These are phyloP conservation scores for Caenorhabditis remanei DNA, from an alignment of 1,140 invertebrate species.

Conservation along the genomic window DNA sequence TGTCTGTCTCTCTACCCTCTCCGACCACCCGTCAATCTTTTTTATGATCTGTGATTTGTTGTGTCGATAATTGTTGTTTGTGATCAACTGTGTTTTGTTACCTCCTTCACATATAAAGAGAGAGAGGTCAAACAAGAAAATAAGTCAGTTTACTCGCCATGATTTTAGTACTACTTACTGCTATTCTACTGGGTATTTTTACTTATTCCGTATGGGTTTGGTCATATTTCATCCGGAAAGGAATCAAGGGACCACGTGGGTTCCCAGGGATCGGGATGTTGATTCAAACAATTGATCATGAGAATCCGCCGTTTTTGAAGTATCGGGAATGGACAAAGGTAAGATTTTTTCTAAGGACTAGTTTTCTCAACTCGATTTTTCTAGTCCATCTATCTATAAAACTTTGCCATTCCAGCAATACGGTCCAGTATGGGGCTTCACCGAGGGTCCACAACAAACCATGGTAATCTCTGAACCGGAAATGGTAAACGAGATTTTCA, in stretches of 20 bases:
- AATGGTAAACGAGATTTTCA: slow-evolving; percentile 78
- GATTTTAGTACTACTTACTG: slow-evolving; percentile 3
- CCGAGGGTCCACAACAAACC: slow-evolving; percentile 72
- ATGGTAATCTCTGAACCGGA: slow-evolving; percentile 78
- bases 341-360: background rate
- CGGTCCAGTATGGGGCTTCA: slow-evolving; percentile 78
- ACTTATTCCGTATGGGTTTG: slow-evolving; percentile 20
- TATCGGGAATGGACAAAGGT: slow-evolving; percentile 14
- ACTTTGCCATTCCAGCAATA: slow-evolving; percentile 65
- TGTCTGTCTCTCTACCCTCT: background rate
- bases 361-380: no score
- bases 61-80: slow-evolving; percentile 26
- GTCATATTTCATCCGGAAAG: slow-evolving; percentile 46
- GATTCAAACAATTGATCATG: slow-evolving; percentile 13
- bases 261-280: slow-evolving; percentile 41
- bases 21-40: background rate
- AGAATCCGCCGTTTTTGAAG: slow-evolving; percentile 31
- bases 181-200: slow-evolving; percentile 10
- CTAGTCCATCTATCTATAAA: background rate
- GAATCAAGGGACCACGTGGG: slow-evolving; percentile 6
- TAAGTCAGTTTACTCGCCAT: background rate
- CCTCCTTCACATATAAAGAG: background rate
- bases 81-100: slow-evolving; percentile 32
- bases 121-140: background rate
- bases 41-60: background rate